phyloP scores from a whole-genome alignment of 2,888 invertebrate species.

The Drosophila incognita region DNA sequence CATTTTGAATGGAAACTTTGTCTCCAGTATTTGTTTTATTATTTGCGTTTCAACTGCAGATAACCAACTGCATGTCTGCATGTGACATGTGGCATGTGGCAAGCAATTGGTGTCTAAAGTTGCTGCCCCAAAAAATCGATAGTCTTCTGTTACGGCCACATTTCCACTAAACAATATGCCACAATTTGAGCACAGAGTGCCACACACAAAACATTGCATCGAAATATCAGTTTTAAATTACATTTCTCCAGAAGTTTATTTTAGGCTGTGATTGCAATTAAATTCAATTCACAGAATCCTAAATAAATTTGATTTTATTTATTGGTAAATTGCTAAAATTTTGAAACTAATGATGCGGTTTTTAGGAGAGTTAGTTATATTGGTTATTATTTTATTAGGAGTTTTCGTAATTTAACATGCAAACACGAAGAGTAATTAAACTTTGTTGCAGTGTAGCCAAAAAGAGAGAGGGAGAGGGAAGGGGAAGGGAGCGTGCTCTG shows the following conservation, averaged over 20 bases:
- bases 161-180: conserved; percentile 61
- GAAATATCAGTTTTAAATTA: not conserved
- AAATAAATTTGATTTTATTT: not conserved
- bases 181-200: conserved; percentile 46
- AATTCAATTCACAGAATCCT: not conserved
- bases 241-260: not conserved
- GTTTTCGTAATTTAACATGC: not conserved
- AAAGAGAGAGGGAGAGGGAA: no score
- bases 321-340: not conserved
- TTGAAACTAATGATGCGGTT: not conserved
- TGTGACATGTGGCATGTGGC: conserved; percentile 15
- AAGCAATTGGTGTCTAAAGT: conserved; percentile 23
- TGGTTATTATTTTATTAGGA: not conserved
- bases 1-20: conserved; percentile 38
- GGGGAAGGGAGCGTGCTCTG: not conserved
- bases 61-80: not conserved
- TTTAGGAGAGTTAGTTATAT: not conserved
- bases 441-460: conserved; percentile 6
- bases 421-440: not conserved
- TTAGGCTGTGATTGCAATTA: not conserved
- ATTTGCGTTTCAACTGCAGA: conserved; percentile 25
- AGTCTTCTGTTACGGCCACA: conserved; percentile 41
- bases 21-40: conserved; percentile 25
- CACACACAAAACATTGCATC: not conserved
- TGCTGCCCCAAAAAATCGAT: conserved; percentile 56